A percentile compares a stretch with the other conserved stretches of the same genome.
Conservation (phyloP, 2,888 invertebrate genomes). For the Formica aserva region DNA sequence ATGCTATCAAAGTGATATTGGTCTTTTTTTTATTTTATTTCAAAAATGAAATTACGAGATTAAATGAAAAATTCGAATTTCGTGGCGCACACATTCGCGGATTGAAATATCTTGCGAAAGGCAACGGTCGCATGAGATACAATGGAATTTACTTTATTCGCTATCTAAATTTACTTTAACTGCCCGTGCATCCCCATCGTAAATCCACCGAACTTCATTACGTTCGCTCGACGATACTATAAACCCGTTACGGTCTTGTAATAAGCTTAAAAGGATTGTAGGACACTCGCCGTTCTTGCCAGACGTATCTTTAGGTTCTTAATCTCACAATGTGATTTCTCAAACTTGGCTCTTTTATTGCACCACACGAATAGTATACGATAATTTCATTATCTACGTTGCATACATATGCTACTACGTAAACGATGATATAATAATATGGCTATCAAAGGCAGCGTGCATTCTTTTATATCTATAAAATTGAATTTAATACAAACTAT, state of each 20-base stretch:
- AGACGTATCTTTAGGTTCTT: constrained; percentile 15
- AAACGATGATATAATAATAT: neutral
- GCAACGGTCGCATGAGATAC: constrained; percentile 20
- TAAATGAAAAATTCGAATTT: constrained; percentile 17
- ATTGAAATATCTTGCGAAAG: constrained; percentile 35
- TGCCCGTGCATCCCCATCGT: constrained; percentile 31
- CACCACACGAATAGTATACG: neutral
- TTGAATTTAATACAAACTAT: neutral
- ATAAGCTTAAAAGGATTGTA: constrained; percentile 70
- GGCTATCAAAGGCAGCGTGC: neutral
- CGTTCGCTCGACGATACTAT: constrained; percentile 62
- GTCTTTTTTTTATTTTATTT: neutral
- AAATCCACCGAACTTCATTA: constrained; percentile 64
- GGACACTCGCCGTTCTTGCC: constrained; percentile 57
- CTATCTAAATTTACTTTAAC: constrained; percentile 52
- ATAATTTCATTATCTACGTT: constrained; percentile 4
- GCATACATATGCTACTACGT: neutral
- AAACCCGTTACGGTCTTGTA: constrained; percentile 68
- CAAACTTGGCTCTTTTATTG: constrained; percentile 2
- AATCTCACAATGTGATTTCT: constrained; percentile 14
- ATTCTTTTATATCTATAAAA: neutral
- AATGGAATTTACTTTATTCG: constrained; percentile 50
- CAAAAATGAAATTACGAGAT: constrained; percentile 18
- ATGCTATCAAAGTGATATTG: neutral
- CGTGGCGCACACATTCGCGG: neutral